Evolutionary conservation across 2,113 vertebrate species (phyloP), one percentile per base, ranked within the genome.

Genomic region (Eulemur rufifrons): DNA sequence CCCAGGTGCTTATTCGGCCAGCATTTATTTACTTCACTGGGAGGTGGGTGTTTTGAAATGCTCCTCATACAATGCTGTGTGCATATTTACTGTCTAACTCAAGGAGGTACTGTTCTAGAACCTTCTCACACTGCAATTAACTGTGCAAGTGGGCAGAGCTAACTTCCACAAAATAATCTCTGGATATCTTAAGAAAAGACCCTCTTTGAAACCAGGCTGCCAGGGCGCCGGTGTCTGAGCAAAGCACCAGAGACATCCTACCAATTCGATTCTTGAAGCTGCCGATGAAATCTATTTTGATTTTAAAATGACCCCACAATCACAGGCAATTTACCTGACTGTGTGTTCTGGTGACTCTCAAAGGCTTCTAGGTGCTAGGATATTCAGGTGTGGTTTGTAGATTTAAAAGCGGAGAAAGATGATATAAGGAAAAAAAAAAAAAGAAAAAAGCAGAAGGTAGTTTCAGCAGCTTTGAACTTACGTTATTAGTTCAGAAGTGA

Each of bases 81-180:
- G 59, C 64, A 8, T 56, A 69, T 91, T 94, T 47, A 81, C 94
- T 78, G 77, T 56, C 0, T 88, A 97, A 93, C 42, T 42, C 97
- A 94, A 34, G 61, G 86, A 45, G 59, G 61, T 39, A 47, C 91
- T 21, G 0, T 98, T 98, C 98, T 98, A 94, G 98, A 98, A 98
- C 66, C 92, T 98, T 98, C 98, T 95, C 66, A 64, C 15, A 13
- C 94, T 96, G 96, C 73, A 95, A 91, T 95, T 95, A 90, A 96
- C 87, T 47, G 76, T 89, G 86, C 39, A 78, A 82, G 83, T 6
- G 37, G 63, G 68, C 88, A 94, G 84, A 56, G 89, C 78, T 92
- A 82, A 74, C 56, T 74, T 73, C 64, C 81, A 87, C 45, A 39
- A 78, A 83, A 94, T 76, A 63, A 93, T 85, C 63, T 20, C 83